phyloP scores from a whole-genome alignment of 2,888 invertebrate species.

The Agonum fuliginosum region DNA sequence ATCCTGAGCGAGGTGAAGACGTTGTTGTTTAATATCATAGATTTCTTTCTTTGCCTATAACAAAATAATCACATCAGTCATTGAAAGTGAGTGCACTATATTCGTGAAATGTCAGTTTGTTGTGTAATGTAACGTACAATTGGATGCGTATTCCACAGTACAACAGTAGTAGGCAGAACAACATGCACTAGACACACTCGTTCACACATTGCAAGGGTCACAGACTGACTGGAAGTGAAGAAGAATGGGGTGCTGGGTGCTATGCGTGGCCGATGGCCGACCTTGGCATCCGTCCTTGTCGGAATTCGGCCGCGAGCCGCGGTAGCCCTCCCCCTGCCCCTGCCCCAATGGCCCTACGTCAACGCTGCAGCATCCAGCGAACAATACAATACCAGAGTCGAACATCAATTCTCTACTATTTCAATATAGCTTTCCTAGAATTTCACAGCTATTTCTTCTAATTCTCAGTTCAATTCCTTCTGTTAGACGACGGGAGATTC shows the following conservation, averaged over 20 bases:
- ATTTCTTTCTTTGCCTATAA: constrained; percentile 97
- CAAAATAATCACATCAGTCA: constrained; percentile 63
- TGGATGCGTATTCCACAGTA: too few relatives aligned
- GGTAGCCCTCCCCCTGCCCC: constrained; percentile 21
- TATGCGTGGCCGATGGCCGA: constrained; percentile 48
- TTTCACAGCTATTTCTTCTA: constrained; percentile 67
- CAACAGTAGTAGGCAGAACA: too few relatives aligned
- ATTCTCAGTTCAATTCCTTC: neutral
- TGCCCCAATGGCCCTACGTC: constrained; percentile 42
- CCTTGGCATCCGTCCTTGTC: constrained; percentile 59
- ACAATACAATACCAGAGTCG: neutral
- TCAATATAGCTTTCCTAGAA: too few relatives aligned
- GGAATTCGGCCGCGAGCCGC: constrained; percentile 54
- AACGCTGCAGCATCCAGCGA: too few relatives aligned
- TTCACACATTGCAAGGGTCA: too few relatives aligned
- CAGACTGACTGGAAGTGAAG: neutral
- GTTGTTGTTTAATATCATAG: constrained; percentile 95
- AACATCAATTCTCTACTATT: too few relatives aligned
- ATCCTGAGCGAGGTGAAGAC: constrained; percentile 94
- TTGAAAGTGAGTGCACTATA: too few relatives aligned
- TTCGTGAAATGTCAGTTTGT: too few relatives aligned
- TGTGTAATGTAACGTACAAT: too few relatives aligned
- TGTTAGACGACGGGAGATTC: neutral
- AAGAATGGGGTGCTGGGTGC: constrained; percentile 24
- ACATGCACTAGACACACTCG: too few relatives aligned